Evolutionary conservation across 1,140 invertebrate genomes (phyloP), one percentile per base, ranked within the genome.

Genomic region (Dufourea novaeangliae): DNA sequence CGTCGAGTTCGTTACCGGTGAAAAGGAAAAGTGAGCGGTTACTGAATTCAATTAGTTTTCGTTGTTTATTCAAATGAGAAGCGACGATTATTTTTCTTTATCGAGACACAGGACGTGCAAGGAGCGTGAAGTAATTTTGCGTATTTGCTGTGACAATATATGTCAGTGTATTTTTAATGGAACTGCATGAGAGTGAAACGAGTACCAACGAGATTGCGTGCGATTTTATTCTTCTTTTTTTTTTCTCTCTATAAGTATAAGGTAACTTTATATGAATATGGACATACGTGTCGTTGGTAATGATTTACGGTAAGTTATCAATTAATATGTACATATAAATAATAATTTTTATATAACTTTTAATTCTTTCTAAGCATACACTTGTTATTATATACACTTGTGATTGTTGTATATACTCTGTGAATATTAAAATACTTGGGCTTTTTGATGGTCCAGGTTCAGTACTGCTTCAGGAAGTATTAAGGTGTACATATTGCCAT

Each of bases 181-280:
- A 68, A 69, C 12, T 76, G 73, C 73, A 76, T 76, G 73, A 39
- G 73, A 68, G 64, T 76, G 73, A 57, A 29, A 34, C 64, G 25
- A 41, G 37, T 22, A 34, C 32, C 64, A 27, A 46, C 46, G 52
- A 46, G 12, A 59, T 59, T 69, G 63, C n/a, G 37, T 64, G 1
- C 34, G 34, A 14, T 25, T 52, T 57, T 62, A 11, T 29, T 68
- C 10, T 27, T 1, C 25, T 25, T 52, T 10, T 25, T 52, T 52
- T 52, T 52, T 27, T 25, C 46, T 12, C 22, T 62, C n/a, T 37
- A n/a, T 25, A 14, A 62, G 39, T 37, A 11, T 62, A 62, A 62
- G 57, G 29, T 37, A 37, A 34, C 37, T 25, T 20, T 61, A 20
- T 34, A 44, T 8, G 10, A 22, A 34, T 29, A 46, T 25, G 20